Evolutionary conservation across 2,113 vertebrate species (phyloP), one percentile per base, ranked within the genome.

Genomic region (Chloropsis hardwickii): DNA sequence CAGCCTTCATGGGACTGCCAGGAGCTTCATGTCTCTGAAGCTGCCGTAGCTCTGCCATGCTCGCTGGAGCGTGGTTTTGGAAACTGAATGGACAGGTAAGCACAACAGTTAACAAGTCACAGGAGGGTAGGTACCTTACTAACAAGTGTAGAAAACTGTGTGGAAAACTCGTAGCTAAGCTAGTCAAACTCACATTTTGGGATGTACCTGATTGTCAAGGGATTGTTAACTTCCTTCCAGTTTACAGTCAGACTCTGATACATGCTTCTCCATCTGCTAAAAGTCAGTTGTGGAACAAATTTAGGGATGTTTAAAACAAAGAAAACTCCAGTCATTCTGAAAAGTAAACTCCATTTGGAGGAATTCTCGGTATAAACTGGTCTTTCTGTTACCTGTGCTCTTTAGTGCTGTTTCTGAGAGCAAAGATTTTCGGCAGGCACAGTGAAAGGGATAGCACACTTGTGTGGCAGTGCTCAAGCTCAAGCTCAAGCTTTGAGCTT

Each of bases 41-140:
- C 33, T 51, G n/a, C 47, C 1, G 0, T 50, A 6, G 6, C 4
- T 54, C 78, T 73, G 45, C 64, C 53, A 3, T 10, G 54, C 54
- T 91, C 25, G 4, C n/a, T 50, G 4, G 8, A 83, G 42, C 19
- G 0, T 58, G 3, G 53, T 57, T 57, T 58, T 86, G 73, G 21
- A 29, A 86, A 31, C 22, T 21, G 51, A 47, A 64, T 25, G 61
- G 53, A 28, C 65, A 81, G 81, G 50, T 48, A 77, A 51, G 33
- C 7, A 1, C 40, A 17, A 14, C 31, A 14, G 19, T 77, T 81
- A 73, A 47, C 39, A 48, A 94, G 54, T 33, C 81, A 61, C 50
- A 40, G 35, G 72, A 77, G 37, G 12, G 14, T 40, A 35, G 11
- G n/a, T 73, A 35, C 37, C 10, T 86, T 33, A 23, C 58, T 50